Evolutionary conservation across 2,113 vertebrate species (phyloP), one percentile per base, ranked within the genome.

Genomic region (Melanocharis versteri): DNA sequence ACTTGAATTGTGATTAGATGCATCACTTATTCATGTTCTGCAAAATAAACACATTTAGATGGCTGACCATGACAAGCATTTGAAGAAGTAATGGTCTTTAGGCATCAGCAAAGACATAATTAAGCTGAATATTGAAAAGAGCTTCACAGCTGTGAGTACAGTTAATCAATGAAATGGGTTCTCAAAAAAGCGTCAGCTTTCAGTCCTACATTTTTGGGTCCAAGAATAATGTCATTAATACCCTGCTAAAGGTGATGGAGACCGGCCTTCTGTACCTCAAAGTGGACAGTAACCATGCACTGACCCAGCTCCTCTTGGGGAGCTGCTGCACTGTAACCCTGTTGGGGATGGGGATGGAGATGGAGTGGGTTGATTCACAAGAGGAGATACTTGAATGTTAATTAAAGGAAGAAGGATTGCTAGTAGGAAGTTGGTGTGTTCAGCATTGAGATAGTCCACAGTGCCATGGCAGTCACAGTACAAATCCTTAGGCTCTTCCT

Each of bases 41-140:
- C 87, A 93, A 78, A 91, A 78, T 87, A 90, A 87, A 94, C 82
- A 82, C 54, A 33, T 91, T 81, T 89, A 77, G 79, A 75, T 96
- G 56, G 47, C 71, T 5, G 26, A 77, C 90, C 64, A 81, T 45
- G 92, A 86, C 81, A 83, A 94, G 51, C 39, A 60, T 88, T 96
- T 88, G 60, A 70, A 95, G 78, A 93, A 77, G 71, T 58, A 58
- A 77, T 90, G 68, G 39, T 85, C 79, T 88, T 85, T 83, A 83
- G 89, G 71, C 4, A 0, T 72, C 85, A 78, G 58, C 54, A 78
- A 90, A 90, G 84, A 73, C 22, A 33, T 77, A 92, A 92, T 86
- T 91, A 95, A 66, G 11, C 66, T 86, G 79, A 88, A 68, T 86
- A 58, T 48, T 90, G 21, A 72, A 85, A 95, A 93, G 53, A 87